Evolutionary conservation across 2,888 invertebrate species (phyloP).

Genomic region (Esperia sulphurella): DNA sequence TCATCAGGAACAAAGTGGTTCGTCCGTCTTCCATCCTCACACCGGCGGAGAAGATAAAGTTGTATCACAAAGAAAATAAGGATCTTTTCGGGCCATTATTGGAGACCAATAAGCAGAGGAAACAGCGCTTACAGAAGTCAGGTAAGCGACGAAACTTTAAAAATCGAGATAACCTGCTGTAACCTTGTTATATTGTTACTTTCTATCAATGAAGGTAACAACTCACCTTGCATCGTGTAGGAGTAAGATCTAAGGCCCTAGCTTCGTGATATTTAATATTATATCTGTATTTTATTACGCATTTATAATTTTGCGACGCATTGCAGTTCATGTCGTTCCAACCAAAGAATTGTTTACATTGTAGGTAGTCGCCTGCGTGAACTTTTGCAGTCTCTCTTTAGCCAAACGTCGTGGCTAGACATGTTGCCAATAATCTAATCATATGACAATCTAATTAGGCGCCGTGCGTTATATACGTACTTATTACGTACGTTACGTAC

Average conservation of each 20-base stretch:
- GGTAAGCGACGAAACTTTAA: conserved; percentile 41
- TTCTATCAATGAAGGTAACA: neutral
- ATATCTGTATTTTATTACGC: too few relatives aligned
- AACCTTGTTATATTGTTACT: conserved; percentile 37
- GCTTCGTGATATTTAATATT: too few relatives aligned
- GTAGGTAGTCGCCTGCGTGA: conserved; percentile 14
- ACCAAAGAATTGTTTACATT: conserved; percentile 27
- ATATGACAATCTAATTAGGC: conserved; percentile 65
- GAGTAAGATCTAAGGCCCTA: too few relatives aligned
- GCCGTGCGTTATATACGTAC: conserved; percentile 50
- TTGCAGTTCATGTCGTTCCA: too few relatives aligned
- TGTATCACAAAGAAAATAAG: conserved; percentile 72
- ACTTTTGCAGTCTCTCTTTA: conserved; percentile 31
- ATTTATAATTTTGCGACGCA: too few relatives aligned
- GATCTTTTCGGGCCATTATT: conserved; percentile 69
- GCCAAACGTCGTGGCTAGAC: conserved; percentile 37
- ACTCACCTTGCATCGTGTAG: too few relatives aligned
- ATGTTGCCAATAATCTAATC: conserved; percentile 40
- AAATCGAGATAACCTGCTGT: conserved; percentile 29
- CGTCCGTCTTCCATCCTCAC: conserved; percentile 61
- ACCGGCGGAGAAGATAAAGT: conserved; percentile 64
- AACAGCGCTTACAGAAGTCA: conserved; percentile 51
- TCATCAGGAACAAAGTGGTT: conserved; percentile 63
- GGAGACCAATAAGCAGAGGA: conserved; percentile 67
- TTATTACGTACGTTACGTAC: too few relatives aligned